phyloP scores from a whole-genome alignment of 2,113 vertebrate genomes.

The Coregonus clupeaformis region DNA sequence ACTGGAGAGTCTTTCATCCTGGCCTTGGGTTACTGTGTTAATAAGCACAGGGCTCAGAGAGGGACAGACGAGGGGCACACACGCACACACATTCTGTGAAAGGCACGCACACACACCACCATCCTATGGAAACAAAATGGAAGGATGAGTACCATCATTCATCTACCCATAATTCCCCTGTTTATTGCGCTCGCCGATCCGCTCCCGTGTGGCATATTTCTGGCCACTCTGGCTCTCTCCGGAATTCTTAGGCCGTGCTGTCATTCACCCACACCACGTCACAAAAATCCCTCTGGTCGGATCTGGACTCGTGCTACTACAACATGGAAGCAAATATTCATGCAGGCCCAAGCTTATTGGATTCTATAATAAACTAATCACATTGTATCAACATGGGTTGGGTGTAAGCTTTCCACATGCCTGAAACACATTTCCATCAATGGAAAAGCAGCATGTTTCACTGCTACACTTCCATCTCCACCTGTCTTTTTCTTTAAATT shows the following conservation, averaged over 20 bases:
- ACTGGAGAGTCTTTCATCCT: slow-evolving; percentile 49
- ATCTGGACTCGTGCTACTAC: slow-evolving; percentile 43
- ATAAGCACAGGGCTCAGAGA: slow-evolving; percentile 51
- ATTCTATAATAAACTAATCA: slow-evolving; percentile 79
- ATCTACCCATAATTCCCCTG: slow-evolving; percentile 20
- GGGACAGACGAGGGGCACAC: slow-evolving; percentile 18
- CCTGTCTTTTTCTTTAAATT: slow-evolving; percentile 13
- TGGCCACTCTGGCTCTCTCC: slow-evolving; percentile 22
- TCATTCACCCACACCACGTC: slow-evolving; percentile 41
- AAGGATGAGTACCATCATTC: slow-evolving; percentile 52
- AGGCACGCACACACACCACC: slow-evolving; percentile 1
- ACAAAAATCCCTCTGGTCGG: slow-evolving; percentile 21
- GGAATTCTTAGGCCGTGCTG: slow-evolving; percentile 44
- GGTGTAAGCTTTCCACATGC: slow-evolving; percentile 69
- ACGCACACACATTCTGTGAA: no score
- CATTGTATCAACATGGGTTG: slow-evolving; percentile 68
- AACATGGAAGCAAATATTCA: slow-evolving; percentile 59
- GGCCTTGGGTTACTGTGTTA: slow-evolving; percentile 62
- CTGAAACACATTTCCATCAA: slow-evolving; percentile 60
- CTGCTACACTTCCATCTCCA: slow-evolving; percentile 26
- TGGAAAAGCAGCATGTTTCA: slow-evolving; percentile 48
- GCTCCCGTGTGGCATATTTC: slow-evolving; percentile 36
- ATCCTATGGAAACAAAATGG: slow-evolving; percentile 21
- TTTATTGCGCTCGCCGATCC: slow-evolving; percentile 16
- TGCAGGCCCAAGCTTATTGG: slow-evolving; percentile 41